phyloP scores from a whole-genome alignment of 2,797 vertebrate species.

The Enteromius afrohamiltoni region DNA sequence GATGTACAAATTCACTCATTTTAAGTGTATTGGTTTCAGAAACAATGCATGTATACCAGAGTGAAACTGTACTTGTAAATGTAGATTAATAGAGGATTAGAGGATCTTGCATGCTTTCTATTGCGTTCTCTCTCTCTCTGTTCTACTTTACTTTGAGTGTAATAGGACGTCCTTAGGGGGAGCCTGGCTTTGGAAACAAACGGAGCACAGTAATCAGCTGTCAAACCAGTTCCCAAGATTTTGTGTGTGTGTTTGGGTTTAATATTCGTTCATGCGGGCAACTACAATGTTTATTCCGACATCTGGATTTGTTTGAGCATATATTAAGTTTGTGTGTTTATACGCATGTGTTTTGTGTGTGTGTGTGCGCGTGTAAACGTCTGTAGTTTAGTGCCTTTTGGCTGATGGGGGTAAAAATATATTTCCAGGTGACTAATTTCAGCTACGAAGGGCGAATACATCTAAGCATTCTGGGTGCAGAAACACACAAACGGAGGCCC shows the following conservation, averaged over 20 bases:
- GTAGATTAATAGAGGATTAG: slow-evolving; percentile 55
- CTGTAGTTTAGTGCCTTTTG: slow-evolving; percentile 15
- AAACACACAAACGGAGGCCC: not conserved
- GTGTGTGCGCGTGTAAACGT: not conserved
- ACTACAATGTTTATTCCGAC: slow-evolving; percentile 23
- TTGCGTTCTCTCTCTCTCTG: slow-evolving; percentile 29
- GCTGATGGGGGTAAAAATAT: slow-evolving; percentile 19
- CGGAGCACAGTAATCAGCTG: slow-evolving; percentile 70
- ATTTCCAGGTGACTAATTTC: slow-evolving; percentile 45
- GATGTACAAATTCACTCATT: not conserved
- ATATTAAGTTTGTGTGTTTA: slow-evolving; percentile 40
- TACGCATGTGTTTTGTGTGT: slow-evolving; percentile 27
- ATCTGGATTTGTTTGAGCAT: slow-evolving; percentile 48
- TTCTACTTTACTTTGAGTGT: slow-evolving; percentile 64
- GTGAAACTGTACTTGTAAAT: slow-evolving; percentile 48
- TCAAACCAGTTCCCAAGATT: slow-evolving; percentile 56
- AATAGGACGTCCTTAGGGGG: slow-evolving; percentile 66
- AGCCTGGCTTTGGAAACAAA: slow-evolving; percentile 71
- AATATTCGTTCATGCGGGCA: slow-evolving; percentile 33
- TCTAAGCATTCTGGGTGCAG: slow-evolving; percentile 15
- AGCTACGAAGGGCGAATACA: slow-evolving; percentile 28
- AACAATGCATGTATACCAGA: slow-evolving; percentile 51
- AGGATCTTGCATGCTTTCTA: not conserved
- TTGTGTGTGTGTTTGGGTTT: slow-evolving; percentile 42
- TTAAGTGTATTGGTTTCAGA: not conserved